These are phyloP conservation scores for Streptopelia turtur DNA, from an alignment of 2,797 vertebrate species.

Conservation along the genomic window DNA sequence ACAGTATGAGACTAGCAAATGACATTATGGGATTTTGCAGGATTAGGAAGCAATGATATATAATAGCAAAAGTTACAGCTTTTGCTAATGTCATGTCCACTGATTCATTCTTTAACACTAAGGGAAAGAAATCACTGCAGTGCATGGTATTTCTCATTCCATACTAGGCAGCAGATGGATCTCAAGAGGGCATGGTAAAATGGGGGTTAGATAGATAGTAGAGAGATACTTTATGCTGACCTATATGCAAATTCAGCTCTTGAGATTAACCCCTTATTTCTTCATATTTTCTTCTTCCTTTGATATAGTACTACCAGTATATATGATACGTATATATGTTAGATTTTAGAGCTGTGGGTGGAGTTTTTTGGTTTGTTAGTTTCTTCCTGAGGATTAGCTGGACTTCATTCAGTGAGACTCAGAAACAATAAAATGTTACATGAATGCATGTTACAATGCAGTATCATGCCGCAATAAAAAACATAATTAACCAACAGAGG, in stretches of 20 bases:
- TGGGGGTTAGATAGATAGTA: background rate
- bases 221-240: background rate
- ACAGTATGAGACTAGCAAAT: background rate
- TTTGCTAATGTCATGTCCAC: background rate
- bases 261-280: background rate
- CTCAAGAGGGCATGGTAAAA: background rate
- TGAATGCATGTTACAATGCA: background rate
- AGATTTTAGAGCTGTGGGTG: background rate
- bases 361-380: rapidly evolving
- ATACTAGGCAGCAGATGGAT: background rate
- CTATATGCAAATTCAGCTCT: background rate
- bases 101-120: background rate
- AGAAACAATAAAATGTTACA: background rate
- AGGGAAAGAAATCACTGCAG: background rate
- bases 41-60: background rate
- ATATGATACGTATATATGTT: background rate
- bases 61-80: background rate
- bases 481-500: background rate
- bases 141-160: background rate
- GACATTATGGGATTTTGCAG: background rate
- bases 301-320: background rate
- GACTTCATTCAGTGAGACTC: background rate
- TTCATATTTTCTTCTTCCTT: background rate
- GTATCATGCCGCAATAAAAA: background rate
- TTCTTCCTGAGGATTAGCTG: rapidly evolving